Base-by-base conservation (phyloP, 2,113 vertebrate species). In the Ascaphus truei region DNA sequence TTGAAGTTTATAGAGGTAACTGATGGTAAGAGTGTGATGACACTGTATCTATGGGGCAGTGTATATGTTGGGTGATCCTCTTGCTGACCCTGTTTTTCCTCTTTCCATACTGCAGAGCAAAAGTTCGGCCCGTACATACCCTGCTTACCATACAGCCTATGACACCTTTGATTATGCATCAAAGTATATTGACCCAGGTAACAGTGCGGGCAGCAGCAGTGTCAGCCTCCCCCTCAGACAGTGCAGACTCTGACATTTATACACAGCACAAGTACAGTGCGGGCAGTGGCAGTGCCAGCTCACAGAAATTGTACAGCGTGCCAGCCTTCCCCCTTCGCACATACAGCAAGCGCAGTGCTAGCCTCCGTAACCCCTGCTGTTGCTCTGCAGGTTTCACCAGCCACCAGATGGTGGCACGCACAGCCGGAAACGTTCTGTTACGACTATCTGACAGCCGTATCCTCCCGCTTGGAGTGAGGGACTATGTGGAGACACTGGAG, bases 121-220 rank as follows among this genome's bases (percentile, higher is more conserved):
- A 87, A 94, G 93, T 2, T 92, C 84, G 1, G 93, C 93, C n/a
- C 83, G 92, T 9, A 95, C 92, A 78, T 95, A 95, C 77, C 94
- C 94, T 2, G 88, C 92, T 0, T 96, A 95, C 75, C 94, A 95
- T 80, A 96, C 94, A 0, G 93, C 93, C 1, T 96, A 93, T 0
- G 93, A 96, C 76, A 95, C 93, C 2, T 95, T 94, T 43, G 80
- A 89, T 63, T 95, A 95, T 0, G 77, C 90, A 20, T 84, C 91
- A 13, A 89, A 4, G 18, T 93, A 80, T 78, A 84, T 94, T 16
- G 94, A 95, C 62, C 94, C 94, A 60, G 94, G 94, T 96, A 63
- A 85, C 65, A n/a, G n/a, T n/a, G n/a, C n/a, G n/a, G n/a, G n/a
- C n/a, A n/a, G n/a, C n/a, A n/a, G n/a, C n/a, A n/a, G n/a, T n/a